phyloP scores from a whole-genome alignment of 2,888 invertebrate species.

The Ecdyonurus torrentis region DNA sequence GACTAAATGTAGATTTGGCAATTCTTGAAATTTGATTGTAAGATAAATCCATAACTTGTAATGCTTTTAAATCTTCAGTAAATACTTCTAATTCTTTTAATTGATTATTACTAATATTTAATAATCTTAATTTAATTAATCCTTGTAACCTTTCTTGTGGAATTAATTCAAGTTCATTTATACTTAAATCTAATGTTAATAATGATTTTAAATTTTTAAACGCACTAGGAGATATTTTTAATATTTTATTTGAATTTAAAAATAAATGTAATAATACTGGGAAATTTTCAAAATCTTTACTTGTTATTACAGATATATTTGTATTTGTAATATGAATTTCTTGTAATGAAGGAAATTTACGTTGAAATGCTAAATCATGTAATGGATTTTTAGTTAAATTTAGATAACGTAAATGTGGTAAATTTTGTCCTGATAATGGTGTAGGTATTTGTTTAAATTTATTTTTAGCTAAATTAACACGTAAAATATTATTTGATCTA shows the following conservation, averaged over 20 bases:
- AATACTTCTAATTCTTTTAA: conserved; percentile 69
- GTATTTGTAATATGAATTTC: conserved; percentile 64
- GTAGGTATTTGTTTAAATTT: conserved; percentile 64
- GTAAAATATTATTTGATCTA: conserved; percentile 49
- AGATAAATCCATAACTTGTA: conserved; percentile 61
- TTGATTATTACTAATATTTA: conserved; percentile 72
- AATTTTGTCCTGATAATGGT: conserved; percentile 53
- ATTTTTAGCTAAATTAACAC: conserved; percentile 63
- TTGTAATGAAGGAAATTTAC: conserved; percentile 56
- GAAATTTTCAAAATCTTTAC: conserved; percentile 71
- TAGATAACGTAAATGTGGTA: conserved; percentile 53
- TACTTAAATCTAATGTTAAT: conserved; percentile 59
- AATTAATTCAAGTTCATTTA: conserved; percentile 65
- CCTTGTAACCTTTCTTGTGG: conserved; percentile 73
- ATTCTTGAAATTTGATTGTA: conserved; percentile 66
- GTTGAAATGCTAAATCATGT: conserved; percentile 42
- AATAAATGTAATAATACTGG: conserved; percentile 59
- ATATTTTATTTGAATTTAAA: conserved; percentile 54
- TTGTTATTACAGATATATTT: conserved; percentile 65
- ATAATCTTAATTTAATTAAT: conserved; percentile 46
- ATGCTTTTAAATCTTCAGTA: conserved; percentile 53
- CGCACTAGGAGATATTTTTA: conserved; percentile 67
- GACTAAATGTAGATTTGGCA: conserved; percentile 55
- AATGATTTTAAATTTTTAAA: conserved; percentile 61
- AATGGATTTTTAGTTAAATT: conserved; percentile 74